These are phyloP conservation scores for Lamellibrachia columna DNA, from an alignment of 2,888 invertebrate genomes.

Conservation along the genomic window DNA sequence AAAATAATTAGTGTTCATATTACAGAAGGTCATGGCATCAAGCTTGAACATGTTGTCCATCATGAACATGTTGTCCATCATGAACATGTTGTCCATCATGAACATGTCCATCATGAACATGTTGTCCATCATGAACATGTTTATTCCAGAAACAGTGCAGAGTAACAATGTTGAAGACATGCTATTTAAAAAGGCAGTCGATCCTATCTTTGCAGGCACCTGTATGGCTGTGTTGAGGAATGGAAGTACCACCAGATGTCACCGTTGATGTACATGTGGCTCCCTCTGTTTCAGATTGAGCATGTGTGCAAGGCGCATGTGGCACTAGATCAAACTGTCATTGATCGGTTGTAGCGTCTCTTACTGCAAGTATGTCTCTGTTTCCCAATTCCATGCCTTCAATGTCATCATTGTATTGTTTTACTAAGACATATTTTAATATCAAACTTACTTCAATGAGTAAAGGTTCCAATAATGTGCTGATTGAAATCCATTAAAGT, in stretches of 20 bases:
- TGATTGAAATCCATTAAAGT: background rate
- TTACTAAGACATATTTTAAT: background rate
- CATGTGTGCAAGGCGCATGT: background rate
- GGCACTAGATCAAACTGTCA: background rate
- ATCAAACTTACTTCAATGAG: no score
- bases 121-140: no score
- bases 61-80: no score
- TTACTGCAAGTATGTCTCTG: background rate
- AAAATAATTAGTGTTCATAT: no score
- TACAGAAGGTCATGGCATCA: no score
- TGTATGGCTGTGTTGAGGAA: background rate
- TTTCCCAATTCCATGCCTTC: background rate
- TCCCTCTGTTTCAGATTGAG: constrained; percentile 1
- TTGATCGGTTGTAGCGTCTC: background rate
- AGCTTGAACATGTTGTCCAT: no score
- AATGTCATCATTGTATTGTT: background rate
- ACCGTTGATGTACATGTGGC: background rate
- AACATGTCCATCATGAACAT: no score
- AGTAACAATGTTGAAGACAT: background rate
- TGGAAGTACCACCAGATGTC: background rate
- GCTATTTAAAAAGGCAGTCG: background rate
- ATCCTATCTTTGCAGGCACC: background rate
- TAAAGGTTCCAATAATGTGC: no score
- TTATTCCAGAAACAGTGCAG: background rate
- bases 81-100: no score